Conservation (phyloP, 2,113 vertebrate genomes). For the Neolamprologus modestus region DNA sequence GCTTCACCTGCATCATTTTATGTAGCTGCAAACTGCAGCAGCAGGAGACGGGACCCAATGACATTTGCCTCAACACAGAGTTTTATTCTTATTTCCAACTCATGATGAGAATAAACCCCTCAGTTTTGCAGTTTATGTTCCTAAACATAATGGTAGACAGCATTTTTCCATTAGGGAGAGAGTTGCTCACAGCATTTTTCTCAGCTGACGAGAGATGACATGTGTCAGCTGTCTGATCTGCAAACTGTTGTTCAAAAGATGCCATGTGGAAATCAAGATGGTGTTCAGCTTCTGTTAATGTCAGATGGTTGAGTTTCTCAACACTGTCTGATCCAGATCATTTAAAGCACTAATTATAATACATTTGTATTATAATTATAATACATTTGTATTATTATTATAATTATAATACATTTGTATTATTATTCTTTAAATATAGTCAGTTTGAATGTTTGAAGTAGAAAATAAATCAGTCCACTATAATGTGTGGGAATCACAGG, state of each 20-base stretch:
- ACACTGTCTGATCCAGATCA: not conserved
- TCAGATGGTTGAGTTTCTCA: not conserved
- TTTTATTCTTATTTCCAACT: not conserved
- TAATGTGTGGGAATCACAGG: not conserved
- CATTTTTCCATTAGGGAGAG: not conserved
- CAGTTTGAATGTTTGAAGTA: not conserved
- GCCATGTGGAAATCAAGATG: slow-evolving; percentile 29
- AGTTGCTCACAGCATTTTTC: not conserved
- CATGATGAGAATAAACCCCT: too few species aligned
- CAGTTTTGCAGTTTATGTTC: not conserved
- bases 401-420: not conserved
- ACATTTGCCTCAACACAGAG: not conserved
- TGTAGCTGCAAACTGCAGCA: not conserved
- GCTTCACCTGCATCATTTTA: not conserved
- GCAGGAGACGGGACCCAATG: not conserved
- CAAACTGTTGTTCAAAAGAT: not conserved
- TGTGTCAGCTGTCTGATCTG: slow-evolving; percentile 22
- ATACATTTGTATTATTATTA: not conserved
- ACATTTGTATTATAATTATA: not conserved
- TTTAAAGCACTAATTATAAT: not conserved
- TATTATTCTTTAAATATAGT: not conserved
- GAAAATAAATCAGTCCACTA: not conserved
- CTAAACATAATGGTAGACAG: not conserved
- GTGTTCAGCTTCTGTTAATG: not conserved
- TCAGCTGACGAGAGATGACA: slow-evolving; percentile 2